Base-by-base conservation (phyloP, 2,113 vertebrate species). In the Petroica traversi region DNA sequence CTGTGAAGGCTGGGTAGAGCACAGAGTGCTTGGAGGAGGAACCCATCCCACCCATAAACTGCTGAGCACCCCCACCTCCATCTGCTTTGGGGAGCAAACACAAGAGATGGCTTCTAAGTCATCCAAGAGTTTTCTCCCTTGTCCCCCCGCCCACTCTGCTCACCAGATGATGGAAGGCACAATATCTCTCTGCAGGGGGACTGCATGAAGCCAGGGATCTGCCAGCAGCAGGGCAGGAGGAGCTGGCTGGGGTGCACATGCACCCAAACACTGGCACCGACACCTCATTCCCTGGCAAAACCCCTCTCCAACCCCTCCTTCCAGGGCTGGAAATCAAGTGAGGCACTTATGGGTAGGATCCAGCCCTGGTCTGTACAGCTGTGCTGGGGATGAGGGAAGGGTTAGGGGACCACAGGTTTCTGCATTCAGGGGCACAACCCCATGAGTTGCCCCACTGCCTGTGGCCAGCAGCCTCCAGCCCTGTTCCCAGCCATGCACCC, bases 161-260 rank as follows among this genome's bases (percentile, higher is more conserved):
- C 58, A 15, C 25, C 68, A 55, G 67, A n/a, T 2, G 22, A 55
- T 16, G 40, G 59, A 59, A 54, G 22, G 34, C 43, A 85, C 9
- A 2, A 7, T 1, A 8, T 45, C 16, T 64, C 54, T 34, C 13
- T 13, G 1, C 1, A 3, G 46, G 55, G 33, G 10, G 9, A 9
- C 15, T 4, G 2, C 31, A 5, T 0, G 25, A 45, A 83, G 61
- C n/a, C 13, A 9, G 40, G 36, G 14, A 46, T 34, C 7, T 5
- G 14, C 45, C 0, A 1, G 43, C 52, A 75, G 55, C 3, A 9
- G 51, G 52, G 28, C 87, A 69, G 49, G 46, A 41, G 61, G 34
- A 78, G 41, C 26, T 2, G 0, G 24, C 25, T 4, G 9, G 54
- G 45, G 16, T 3, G 5, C 8, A 26, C 0, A 0, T 18, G 20